A percentile compares a stretch with the other conserved stretches of the same genome.
phyloP scores from a whole-genome alignment of 2,113 vertebrate species.

The Podilymbus podiceps region DNA sequence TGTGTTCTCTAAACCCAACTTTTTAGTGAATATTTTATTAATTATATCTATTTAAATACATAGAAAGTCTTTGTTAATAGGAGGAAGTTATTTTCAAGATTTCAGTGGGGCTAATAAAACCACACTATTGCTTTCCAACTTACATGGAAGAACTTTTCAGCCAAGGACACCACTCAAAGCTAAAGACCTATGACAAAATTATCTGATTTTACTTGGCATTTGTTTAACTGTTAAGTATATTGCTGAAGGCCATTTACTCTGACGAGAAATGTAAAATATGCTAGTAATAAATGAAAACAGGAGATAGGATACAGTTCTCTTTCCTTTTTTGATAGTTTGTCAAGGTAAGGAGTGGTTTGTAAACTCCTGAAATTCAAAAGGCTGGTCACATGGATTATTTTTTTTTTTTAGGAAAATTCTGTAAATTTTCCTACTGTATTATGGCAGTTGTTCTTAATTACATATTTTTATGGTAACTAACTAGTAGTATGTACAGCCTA shows the following conservation, averaged over 20 bases:
- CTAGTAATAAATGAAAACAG: neutral
- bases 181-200: neutral
- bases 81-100: neutral
- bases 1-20: neutral
- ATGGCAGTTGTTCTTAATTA: neutral
- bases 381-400: neutral
- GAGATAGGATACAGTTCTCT: neutral
- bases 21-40: neutral
- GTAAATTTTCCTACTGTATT: neutral
- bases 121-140: neutral
- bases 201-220: neutral
- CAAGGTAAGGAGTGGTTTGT: neutral
- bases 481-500: neutral
- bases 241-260: neutral
- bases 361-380: neutral
- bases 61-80: neutral
- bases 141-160: neutral
- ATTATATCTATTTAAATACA: neutral
- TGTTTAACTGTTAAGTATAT: neutral
- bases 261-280: slow-evolving; percentile 12
- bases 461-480: neutral
- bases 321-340: neutral
- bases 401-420: neutral
- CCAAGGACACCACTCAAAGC: neutral
- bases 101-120: neutral